A percentile compares a stretch with the other conserved stretches of the same genome.
Evolutionary conservation across 2,113 vertebrate species (phyloP).

Genomic region (Gymnogyps californianus): DNA sequence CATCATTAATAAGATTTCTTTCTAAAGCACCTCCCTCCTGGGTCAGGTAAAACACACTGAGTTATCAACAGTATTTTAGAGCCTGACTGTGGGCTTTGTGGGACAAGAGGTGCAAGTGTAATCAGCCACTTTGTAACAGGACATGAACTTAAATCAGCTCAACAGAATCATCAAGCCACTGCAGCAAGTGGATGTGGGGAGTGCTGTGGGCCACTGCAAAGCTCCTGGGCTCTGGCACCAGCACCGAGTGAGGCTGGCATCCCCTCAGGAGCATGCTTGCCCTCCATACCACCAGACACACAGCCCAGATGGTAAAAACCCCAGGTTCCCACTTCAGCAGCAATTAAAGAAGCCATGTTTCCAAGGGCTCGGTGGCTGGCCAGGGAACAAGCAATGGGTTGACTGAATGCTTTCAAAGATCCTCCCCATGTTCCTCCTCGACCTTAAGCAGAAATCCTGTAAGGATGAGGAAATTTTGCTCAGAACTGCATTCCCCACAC

Average conservation of each 20-base stretch:
- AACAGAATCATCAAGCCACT: background rate
- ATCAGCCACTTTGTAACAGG: background rate
- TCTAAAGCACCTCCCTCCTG: background rate
- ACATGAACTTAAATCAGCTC: background rate
- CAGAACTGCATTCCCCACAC: background rate
- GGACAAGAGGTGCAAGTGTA: background rate
- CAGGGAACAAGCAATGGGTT: background rate
- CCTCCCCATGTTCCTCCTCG: background rate
- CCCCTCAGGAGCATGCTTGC: background rate
- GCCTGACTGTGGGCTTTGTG: background rate
- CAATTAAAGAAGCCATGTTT: background rate
- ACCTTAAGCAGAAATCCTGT: background rate
- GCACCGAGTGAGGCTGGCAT: fast-evolving
- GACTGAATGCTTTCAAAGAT: background rate
- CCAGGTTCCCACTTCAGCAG: background rate
- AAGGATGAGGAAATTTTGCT: background rate
- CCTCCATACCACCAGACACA: background rate
- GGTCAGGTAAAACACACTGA: background rate
- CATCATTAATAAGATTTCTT: constrained; percentile 37
- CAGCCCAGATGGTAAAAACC: background rate
- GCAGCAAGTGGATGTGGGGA: fast-evolving
- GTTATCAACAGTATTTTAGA: background rate
- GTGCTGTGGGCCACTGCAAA: background rate
- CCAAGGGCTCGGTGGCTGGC: background rate
- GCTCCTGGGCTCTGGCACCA: background rate